Base-by-base conservation (phyloP, 2,888 invertebrate genomes). In the Amblyteles armatorius region DNA sequence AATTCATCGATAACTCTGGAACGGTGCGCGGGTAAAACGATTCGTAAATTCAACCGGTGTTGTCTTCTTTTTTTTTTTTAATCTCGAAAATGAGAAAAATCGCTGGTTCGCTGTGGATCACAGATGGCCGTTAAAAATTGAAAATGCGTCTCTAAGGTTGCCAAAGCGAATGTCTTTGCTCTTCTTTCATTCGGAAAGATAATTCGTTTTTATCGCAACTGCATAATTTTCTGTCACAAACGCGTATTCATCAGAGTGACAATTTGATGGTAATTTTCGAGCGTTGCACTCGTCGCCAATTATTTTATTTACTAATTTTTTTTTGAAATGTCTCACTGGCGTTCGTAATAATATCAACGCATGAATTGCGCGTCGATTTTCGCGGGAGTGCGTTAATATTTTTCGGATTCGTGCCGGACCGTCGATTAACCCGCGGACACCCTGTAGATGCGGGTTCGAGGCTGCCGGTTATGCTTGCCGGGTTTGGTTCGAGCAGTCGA, bases 401-500 rank as follows among this genome's bases (percentile, higher is more conserved):
- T 83, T 77, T 63, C 73, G 81, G 80, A 73, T 80, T 83, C 52
- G 71, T 76, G 44, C 44, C 55, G 81, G 79, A 13, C 76, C 71
- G 65, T 33, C 84, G 79, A 79, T 84, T 82, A 79, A 83, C 80
- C 73, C 78, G 68, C 6, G 83, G 79, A 86, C 84, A 82, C 71
- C 78, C 82, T 78, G 72, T 60, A 77, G 29, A 82, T 68, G 52
- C 69, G 48, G 69, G 82, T 40, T 74, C 36, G 63, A 81, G 55
- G 72, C 80, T 77, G 72, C 82, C 82, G 69, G 82, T 86, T 86
- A 84, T 84, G 86, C 79, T 84, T 60, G 77, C 83, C 73, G 85
- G 78, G 86, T 86, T 86, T 60, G 83, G 80, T 84, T 82, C 79
- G 80, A 72, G 79, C 85, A 85, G 83, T 80, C 83, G 86, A 84